Evolutionary conservation across 2,797 vertebrate species (phyloP), one percentile per base, ranked within the genome.

Genomic region (Malurus leucopterus): DNA sequence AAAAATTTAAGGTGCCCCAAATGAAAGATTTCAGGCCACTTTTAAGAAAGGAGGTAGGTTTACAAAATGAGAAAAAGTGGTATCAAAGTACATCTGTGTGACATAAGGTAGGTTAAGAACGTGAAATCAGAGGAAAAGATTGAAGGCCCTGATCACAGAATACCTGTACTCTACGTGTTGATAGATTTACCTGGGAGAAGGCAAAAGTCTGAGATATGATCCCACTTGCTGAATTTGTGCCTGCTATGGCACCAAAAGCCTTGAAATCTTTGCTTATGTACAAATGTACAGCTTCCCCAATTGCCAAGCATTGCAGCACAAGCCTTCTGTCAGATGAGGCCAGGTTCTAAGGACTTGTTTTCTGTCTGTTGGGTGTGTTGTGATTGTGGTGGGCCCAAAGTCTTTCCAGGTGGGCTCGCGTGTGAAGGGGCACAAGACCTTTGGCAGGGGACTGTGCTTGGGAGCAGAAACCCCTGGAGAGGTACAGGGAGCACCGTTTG

Each of bases 181-280:
- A 27, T 38, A n/a, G 23, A 49, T 74, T 32, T 73, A 50, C 24
- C 30, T 88, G 19, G 32, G 21, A 59, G 46, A 64, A 70, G 23
- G 19, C 3, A 5, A 41, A 19, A 13, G 15, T 61, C n/a, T 50
- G 17, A 40, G 53, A 14, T 17, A 18, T 0, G 0, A 23, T 61
- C 36, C 29, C 1, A 0, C 41, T 79, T 82, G 12, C 9, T 65
- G 30, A 9, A 29, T 75, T 62, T 53, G 6, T 53, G 49, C 32
- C 23, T 44, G 30, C 16, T 50, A 24, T 8, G 12, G 26, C 15
- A 49, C 19, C 21, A 24, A 24, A 15, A 72, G 10, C 38, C 63
- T 79, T 2, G 14, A 79, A 47, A 13, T 73, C 54, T 50, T 23
- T 83, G 49, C 29, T 53, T 71, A 23, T 34, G 34, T 34, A 34